phyloP scores from a whole-genome alignment of 2,888 invertebrate species.

The Hybos culiciformis region DNA sequence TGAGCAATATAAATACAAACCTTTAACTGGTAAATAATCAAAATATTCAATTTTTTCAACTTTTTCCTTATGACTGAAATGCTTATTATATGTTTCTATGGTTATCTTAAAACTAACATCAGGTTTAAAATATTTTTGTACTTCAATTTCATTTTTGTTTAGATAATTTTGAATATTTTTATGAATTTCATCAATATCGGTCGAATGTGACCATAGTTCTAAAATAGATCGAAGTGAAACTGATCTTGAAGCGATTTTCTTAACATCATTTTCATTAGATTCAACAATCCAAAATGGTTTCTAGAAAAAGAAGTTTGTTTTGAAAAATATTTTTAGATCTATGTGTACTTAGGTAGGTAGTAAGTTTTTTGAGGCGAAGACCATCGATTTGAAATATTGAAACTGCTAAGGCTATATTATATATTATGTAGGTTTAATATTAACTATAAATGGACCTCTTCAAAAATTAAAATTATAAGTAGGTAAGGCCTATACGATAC shows the following conservation, averaged over 20 bases:
- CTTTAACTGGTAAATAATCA: slow-evolving; percentile 25
- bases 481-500: too few relatives aligned
- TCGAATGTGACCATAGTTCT: slow-evolving; percentile 66
- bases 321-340: background rate
- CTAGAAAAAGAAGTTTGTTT: slow-evolving; percentile 30
- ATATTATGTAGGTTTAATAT: too few relatives aligned
- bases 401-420: too few relatives aligned
- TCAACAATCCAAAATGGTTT: slow-evolving; percentile 78
- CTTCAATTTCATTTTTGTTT: slow-evolving; percentile 26
- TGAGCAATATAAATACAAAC: too few relatives aligned
- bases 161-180: slow-evolving; percentile 42
- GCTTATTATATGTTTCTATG: slow-evolving; percentile 83
- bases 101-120: slow-evolving; percentile 64
- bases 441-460: too few relatives aligned
- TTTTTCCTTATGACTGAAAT: slow-evolving; percentile 67
- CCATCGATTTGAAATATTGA: background rate
- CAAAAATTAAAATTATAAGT: too few relatives aligned
- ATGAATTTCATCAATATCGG: slow-evolving; percentile 44
- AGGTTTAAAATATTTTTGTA: slow-evolving; percentile 38
- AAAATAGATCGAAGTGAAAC: slow-evolving; percentile 63
- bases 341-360: background rate
- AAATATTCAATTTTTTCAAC: slow-evolving; percentile 71
- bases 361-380: background rate
- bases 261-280: slow-evolving; percentile 53
- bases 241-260: slow-evolving; percentile 64